Evolutionary conservation across 2,113 vertebrate species (phyloP).

Genomic region (Megaleporinus macrocephalus): DNA sequence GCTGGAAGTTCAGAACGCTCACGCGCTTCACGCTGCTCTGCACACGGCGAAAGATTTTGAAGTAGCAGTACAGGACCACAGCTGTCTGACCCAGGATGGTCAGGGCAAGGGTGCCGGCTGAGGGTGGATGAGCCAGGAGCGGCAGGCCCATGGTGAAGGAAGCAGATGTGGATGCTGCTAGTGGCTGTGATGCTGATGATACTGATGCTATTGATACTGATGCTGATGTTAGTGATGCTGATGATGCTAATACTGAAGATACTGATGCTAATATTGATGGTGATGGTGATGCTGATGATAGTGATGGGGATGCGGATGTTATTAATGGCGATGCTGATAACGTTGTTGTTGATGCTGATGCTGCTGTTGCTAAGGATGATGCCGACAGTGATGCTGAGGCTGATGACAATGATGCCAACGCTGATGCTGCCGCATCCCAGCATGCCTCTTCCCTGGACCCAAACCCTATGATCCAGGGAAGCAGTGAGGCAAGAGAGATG

Average conservation of each 20-base stretch:
- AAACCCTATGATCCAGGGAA: conserved; percentile 73
- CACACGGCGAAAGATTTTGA: conserved; percentile 85
- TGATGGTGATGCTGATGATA: background rate
- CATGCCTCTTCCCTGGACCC: conserved; percentile 44
- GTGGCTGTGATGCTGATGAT: background rate
- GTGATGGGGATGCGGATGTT: background rate
- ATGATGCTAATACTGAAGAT: background rate
- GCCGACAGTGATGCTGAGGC: background rate
- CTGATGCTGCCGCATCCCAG: conserved; percentile 38
- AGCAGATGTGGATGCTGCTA: conserved; percentile 3
- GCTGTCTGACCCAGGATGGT: conserved; percentile 82
- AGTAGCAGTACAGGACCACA: conserved; percentile 84
- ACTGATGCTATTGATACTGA: background rate
- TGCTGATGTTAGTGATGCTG: background rate
- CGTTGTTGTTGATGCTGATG: background rate
- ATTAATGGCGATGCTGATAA: background rate
- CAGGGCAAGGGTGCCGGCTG: conserved; percentile 76
- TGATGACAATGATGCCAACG: conserved; percentile 16
- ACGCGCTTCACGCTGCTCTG: conserved; percentile 86
- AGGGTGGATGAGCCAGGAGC: conserved; percentile 69
- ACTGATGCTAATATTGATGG: background rate
- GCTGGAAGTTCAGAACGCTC: conserved; percentile 88
- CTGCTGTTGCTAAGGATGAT: background rate
- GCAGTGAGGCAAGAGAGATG: conserved; percentile 77
- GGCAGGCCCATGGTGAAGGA: conserved; percentile 46